Conservation (phyloP, 35 echinoderm and acorn worm genomes). For the Heliocidaris erythrogramma region DNA sequence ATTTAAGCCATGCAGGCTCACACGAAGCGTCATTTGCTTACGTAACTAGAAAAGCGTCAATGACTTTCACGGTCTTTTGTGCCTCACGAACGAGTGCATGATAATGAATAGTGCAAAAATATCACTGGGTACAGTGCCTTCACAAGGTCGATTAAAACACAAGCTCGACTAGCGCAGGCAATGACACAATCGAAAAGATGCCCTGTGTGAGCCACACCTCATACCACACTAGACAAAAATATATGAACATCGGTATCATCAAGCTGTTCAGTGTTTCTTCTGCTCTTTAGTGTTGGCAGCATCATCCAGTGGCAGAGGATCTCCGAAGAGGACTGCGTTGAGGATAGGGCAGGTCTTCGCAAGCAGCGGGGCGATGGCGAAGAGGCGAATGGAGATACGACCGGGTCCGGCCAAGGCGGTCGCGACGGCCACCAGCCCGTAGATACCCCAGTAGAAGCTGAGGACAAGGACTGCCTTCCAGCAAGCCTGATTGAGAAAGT, state of each 20-base stretch:
- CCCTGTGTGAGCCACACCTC: too few relatives aligned
- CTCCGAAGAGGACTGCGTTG: conserved; percentile 46
- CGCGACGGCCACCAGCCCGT: conserved; percentile 57
- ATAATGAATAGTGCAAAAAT: too few relatives aligned
- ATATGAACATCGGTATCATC: background rate
- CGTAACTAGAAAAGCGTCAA: too few relatives aligned
- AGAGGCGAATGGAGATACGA: conserved; percentile 55
- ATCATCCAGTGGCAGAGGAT: background rate
- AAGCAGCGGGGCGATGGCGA: conserved; percentile 58
- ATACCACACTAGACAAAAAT: background rate
- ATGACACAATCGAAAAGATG: too few relatives aligned
- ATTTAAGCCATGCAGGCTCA: too few relatives aligned
- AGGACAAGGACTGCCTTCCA: conserved; percentile 47
- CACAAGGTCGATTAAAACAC: too few relatives aligned
- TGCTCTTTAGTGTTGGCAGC: background rate
- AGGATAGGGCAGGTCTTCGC: conserved; percentile 74
- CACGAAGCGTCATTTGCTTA: too few relatives aligned
- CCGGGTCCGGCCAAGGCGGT: background rate
- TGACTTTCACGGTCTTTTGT: too few relatives aligned
- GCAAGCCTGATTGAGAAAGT: conserved; percentile 26
- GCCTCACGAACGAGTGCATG: too few relatives aligned
- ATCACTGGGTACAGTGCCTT: too few relatives aligned
- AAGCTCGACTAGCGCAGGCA: too few relatives aligned
- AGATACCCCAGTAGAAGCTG: conserved; percentile 69
- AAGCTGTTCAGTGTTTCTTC: conserved; percentile 28